Conservation (phyloP, 2,888 invertebrate species). For the Molanna angustata region DNA sequence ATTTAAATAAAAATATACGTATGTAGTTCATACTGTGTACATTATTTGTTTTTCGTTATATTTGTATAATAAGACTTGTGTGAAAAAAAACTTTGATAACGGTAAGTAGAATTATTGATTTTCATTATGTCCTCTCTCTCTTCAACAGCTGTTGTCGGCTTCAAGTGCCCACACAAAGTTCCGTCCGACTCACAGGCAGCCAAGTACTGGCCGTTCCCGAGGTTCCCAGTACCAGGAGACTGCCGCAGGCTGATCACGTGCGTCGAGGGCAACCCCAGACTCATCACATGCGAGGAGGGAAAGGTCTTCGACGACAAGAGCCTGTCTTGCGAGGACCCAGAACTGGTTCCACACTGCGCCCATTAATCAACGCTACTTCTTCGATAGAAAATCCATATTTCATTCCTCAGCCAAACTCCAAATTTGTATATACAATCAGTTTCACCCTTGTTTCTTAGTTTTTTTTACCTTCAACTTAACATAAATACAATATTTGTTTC, state of each 20-base stretch:
- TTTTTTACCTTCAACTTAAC: too few relatives aligned
- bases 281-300: constrained; percentile 84
- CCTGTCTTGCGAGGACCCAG: constrained; percentile 81
- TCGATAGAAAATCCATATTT: neutral
- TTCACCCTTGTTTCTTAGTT: too few relatives aligned
- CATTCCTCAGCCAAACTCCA: neutral
- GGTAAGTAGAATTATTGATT: too few relatives aligned
- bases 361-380: constrained; percentile 12
- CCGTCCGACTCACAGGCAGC: constrained; percentile 78
- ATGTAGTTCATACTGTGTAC: too few relatives aligned
- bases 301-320: constrained; percentile 82
- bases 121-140: too few relatives aligned
- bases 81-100: too few relatives aligned
- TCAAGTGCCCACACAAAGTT: constrained; percentile 86
- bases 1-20: too few relatives aligned
- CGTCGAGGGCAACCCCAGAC: constrained; percentile 83
- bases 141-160: constrained; percentile 87
- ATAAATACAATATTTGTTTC: too few relatives aligned
- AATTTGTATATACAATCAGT: too few relatives aligned
- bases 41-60: too few relatives aligned
- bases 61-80: too few relatives aligned
- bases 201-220: constrained; percentile 90
- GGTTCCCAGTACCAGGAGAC: constrained; percentile 85
- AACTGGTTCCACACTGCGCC: constrained; percentile 54
- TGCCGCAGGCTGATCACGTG: constrained; percentile 87